Base-by-base conservation (phyloP, 1,140 invertebrate species). In the Argopecten irradians region DNA sequence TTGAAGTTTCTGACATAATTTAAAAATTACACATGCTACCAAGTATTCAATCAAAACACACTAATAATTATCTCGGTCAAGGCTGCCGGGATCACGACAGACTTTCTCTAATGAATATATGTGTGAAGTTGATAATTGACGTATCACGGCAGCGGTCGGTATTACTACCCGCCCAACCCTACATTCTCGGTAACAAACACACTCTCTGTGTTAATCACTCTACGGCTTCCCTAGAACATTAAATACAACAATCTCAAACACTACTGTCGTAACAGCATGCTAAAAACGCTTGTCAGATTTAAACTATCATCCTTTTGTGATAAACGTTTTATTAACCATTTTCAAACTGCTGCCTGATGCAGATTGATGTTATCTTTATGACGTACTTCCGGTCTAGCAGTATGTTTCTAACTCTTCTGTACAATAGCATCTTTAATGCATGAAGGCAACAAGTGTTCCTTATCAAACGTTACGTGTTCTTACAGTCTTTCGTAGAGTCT, bases 291-390 rank as follows among this genome's bases (percentile, higher is more conserved):
- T 71, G 55, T 71, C 22, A 55, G 43, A 8, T 71, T 71, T 71
- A 71, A 71, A 71, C 55, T 71, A 71, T 71, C 55, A 71, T 28
- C 28, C 55, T 71, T 28, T 71, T 71, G 55, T 71, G 55, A 71
- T 71, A 71, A 28, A n/a, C 55, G 16, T 71, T n/a, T 71, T 71
- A 71, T 71, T 28, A 71, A 71, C 55, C 55, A 71, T 71, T 71
- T 71, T 71, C 55, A 71, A 71, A 71, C 55, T 71, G 55, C 55
- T 7, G 8, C 8, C 28, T n/a, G 16, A 28, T 71, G 55, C 55
- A 71, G 55, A 71, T 71, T 71, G 55, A 71, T 71, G n/a, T 71
- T 71, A 71, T 71, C 55, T 71, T 11, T 28, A 71, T 71, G 55
- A 71, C 55, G 55, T 71, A 71, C 22, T 71, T 71, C 55, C 55